Conservation (phyloP, 2,888 invertebrate genomes). For the Dynastes hyllus region DNA sequence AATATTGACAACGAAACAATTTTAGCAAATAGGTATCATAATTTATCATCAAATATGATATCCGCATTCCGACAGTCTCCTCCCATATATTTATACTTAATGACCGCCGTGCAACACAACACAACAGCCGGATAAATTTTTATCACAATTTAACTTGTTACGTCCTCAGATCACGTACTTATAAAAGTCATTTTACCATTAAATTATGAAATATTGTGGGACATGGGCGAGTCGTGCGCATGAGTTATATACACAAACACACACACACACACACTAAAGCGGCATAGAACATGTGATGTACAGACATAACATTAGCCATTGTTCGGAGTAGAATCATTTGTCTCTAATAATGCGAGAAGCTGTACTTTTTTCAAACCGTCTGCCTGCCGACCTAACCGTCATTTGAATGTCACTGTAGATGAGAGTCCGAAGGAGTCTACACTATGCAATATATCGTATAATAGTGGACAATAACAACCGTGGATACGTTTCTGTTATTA, state of each 20-base stretch:
- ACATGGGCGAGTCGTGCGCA: constrained; percentile 47
- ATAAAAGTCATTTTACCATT: constrained; percentile 48
- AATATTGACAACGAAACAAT: constrained; percentile 26
- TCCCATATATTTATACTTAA: constrained; percentile 39
- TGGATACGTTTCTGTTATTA: constrained; percentile 11
- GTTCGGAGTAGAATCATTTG: constrained; percentile 51
- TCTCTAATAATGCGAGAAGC: constrained; percentile 51
- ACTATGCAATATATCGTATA: constrained; percentile 4
- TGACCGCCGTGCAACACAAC: constrained; percentile 44
- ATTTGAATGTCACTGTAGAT: constrained; percentile 45
- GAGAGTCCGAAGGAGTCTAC: constrained; percentile 16
- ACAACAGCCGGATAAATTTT: constrained; percentile 47
- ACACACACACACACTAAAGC: constrained; percentile 33
- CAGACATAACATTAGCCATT: constrained; percentile 50
- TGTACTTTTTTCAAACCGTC: constrained; percentile 26
- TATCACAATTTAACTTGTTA: constrained; percentile 47
- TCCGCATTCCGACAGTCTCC: constrained; percentile 39
- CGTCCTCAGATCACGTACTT: constrained; percentile 47
- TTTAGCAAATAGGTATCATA: constrained; percentile 27
- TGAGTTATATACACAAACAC: constrained; percentile 45
- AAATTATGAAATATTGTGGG: constrained; percentile 48
- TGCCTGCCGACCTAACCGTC: constrained; percentile 44
- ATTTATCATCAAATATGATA: constrained; percentile 43
- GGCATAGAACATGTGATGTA: constrained; percentile 47
- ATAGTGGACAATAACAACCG: constrained; percentile 20